A percentile compares a stretch with the other conserved stretches of the same genome.
Conservation (phyloP, 1,140 invertebrate genomes). For the Catajapyx aquilonaris region DNA sequence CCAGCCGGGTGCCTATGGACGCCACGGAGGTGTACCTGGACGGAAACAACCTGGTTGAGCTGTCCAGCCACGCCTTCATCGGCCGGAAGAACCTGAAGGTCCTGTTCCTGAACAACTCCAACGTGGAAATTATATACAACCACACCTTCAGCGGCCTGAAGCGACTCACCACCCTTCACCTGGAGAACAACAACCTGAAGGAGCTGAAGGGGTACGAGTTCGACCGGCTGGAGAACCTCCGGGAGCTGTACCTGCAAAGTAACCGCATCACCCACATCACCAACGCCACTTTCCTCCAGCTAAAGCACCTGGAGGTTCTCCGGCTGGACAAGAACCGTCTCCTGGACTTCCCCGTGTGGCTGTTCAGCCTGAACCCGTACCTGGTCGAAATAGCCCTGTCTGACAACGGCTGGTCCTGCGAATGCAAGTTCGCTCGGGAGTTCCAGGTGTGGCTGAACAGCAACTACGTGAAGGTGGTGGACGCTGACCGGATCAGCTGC, state of each 20-base stretch:
- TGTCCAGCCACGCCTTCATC: slow-evolving; percentile 75
- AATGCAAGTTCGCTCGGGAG: slow-evolving; percentile 20
- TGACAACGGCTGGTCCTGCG: slow-evolving; percentile 25
- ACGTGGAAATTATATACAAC: slow-evolving; percentile 62
- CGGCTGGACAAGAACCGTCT: slow-evolving; percentile 67
- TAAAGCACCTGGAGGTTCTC: slow-evolving; percentile 60
- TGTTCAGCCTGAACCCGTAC: slow-evolving; percentile 18
- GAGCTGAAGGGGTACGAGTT: slow-evolving; percentile 64
- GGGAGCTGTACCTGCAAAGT: slow-evolving; percentile 68
- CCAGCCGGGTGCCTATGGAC: slow-evolving; percentile 77
- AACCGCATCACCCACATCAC: slow-evolving; percentile 65
- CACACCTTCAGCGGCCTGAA: slow-evolving; percentile 72
- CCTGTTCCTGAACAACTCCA: slow-evolving; percentile 69
- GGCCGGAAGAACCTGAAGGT: slow-evolving; percentile 70
- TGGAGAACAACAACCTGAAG: slow-evolving; percentile 65
- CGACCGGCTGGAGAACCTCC: slow-evolving; percentile 50
- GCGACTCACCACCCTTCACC: slow-evolving; percentile 50
- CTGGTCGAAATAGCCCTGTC: slow-evolving; percentile 18
- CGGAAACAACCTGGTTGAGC: slow-evolving; percentile 66
- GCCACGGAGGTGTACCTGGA: slow-evolving; percentile 82
- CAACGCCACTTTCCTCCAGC: slow-evolving; percentile 58
- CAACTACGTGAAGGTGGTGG: slow-evolving; percentile 38
- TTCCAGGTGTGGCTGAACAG: slow-evolving; percentile 18
- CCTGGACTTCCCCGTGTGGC: slow-evolving; percentile 40
- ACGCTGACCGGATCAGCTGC: slow-evolving; percentile 41